Percentiles rank a stretch among this genome's conserved stretches.
phyloP scores from a whole-genome alignment of 2,113 vertebrate species.

The Aramus guarauna region DNA sequence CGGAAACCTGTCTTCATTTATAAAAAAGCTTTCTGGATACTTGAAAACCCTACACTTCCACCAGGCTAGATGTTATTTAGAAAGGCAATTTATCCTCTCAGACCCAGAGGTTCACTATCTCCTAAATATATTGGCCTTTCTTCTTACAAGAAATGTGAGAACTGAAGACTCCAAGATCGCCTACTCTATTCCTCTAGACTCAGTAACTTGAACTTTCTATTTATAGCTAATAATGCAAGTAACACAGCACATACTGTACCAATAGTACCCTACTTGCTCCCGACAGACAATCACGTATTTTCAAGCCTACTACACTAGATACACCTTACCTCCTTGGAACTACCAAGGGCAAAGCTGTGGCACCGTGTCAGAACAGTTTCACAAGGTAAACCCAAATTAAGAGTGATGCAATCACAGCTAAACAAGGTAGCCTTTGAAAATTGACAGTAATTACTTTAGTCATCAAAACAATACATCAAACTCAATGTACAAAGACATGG shows the following conservation, averaged over 20 bases:
- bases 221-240: neutral
- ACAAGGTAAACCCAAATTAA: constrained; percentile 13
- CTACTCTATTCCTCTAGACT: constrained; percentile 18
- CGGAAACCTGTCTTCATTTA: neutral
- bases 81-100: neutral
- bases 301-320: neutral
- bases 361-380: neutral
- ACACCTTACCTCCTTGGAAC: neutral
- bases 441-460: neutral
- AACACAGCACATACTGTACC: constrained; percentile 21
- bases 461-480: constrained; percentile 6
- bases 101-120: neutral
- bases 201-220: constrained; percentile 31
- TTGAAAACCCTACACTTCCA: neutral
- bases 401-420: neutral
- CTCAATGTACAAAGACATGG: neutral
- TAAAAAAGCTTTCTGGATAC: neutral
- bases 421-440: constrained; percentile 22
- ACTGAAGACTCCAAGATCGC: neutral
- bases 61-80: neutral
- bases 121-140: neutral
- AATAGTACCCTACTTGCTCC: constrained; percentile 10
- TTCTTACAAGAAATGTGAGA: neutral
- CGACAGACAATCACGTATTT: neutral
- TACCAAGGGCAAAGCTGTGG: constrained; percentile 1